Evolutionary conservation across 2,113 vertebrate genomes (phyloP), one percentile per base, ranked within the genome.

Genomic region (Ciconia stormi): DNA sequence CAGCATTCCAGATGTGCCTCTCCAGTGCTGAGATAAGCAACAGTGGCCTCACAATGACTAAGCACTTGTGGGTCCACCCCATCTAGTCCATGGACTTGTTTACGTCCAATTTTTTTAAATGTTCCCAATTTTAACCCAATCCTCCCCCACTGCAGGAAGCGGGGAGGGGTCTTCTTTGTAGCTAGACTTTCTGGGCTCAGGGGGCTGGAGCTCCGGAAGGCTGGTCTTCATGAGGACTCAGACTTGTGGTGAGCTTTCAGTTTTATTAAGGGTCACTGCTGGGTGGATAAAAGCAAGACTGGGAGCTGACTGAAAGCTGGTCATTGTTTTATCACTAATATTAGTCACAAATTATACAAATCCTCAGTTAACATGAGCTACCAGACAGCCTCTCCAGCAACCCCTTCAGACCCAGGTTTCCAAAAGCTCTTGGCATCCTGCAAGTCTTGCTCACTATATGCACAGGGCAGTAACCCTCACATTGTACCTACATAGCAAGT

Each of bases 401-500:
- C 8, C 9, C 21, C 47, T 67, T 34, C 53, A 53, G 73, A 81
- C n/a, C 9, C 23, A 32, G 10, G 12, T 42, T 69, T 82, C 53
- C 50, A 42, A 62, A 85, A 78, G 17, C 22, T 73, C 65, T 40
- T 50, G 26, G 40, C 14, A 38, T 6, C 40, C 36, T 88, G 42
- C 16, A 70, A 36, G 34, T 76, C 71, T 32, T 29, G 13, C 10
- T 23, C 58, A 18, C 29, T 38, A 3, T 25, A 40, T 5, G 18
- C 16, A 19, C 0, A 0, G 16, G 50, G 36, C 36, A 79, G 32
- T 20, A 53, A 44, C 7, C 55, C 34, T 61, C 55, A 56, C 3
- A 0, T 46, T 34, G 18, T 36, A 40, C n/a, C 20, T 22, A 16
- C 2, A 15, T 16, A n/a, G n/a, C 44, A 38, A 17, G 2, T 20